phyloP scores from a whole-genome alignment of 2,888 invertebrate genomes.

The Blastobasis lacticolella region DNA sequence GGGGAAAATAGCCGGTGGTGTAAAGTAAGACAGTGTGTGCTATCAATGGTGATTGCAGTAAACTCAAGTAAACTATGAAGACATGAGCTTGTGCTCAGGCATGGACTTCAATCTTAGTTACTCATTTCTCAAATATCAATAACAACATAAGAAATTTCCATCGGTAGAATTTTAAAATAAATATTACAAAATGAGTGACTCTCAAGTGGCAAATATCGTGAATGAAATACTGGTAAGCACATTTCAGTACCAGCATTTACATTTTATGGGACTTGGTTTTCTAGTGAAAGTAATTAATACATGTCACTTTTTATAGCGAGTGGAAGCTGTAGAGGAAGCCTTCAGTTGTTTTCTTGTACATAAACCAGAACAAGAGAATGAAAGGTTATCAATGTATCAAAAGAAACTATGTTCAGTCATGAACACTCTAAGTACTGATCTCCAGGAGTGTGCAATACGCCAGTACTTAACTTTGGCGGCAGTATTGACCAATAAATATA shows the following conservation, averaged over 20 bases:
- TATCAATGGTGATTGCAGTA: too few species aligned
- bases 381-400: conserved; percentile 79
- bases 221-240: conserved; percentile 78
- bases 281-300: not conserved
- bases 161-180: not conserved
- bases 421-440: conserved; percentile 78
- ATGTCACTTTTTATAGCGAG: conserved; percentile 71
- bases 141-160: too few species aligned
- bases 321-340: conserved; percentile 90
- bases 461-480: conserved; percentile 84
- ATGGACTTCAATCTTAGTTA: too few species aligned
- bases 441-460: conserved; percentile 82
- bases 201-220: conserved; percentile 77
- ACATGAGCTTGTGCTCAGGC: too few species aligned
- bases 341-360: conserved; percentile 92
- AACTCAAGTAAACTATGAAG: too few species aligned
- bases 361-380: conserved; percentile 79
- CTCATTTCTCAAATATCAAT: too few species aligned
- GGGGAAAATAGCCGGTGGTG: too few species aligned
- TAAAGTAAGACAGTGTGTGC: too few species aligned
- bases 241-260: not conserved
- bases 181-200: conserved; percentile 69
- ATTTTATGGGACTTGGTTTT: not conserved
- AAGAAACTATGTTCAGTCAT: conserved; percentile 80
- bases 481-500: conserved; percentile 81